Percentiles rank a stretch among this genome's conserved stretches.
Evolutionary conservation across 2,797 vertebrate species (phyloP).

Genomic region (Momotus momota): DNA sequence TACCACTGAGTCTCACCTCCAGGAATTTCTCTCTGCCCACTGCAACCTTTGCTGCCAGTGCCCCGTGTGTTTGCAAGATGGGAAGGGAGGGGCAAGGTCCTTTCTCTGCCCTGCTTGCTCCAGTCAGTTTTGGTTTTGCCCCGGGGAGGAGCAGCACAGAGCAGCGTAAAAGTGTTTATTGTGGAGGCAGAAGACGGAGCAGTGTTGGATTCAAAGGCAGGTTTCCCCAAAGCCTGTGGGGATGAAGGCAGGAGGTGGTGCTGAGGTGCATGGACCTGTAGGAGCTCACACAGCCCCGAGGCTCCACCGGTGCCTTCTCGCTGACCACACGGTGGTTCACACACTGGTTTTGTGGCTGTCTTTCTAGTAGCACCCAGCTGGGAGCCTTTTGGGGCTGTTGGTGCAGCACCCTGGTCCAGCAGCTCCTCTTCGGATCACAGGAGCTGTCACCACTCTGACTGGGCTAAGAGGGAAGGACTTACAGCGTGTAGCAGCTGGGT

Average conservation of each 20-base stretch:
- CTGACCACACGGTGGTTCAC: fast-evolving
- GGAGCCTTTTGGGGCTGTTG: fast-evolving
- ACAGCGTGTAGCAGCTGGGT: neutral
- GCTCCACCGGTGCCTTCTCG: neutral
- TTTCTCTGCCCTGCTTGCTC: neutral
- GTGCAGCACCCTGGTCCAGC: neutral
- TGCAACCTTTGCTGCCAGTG: neutral
- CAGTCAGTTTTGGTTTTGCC: neutral
- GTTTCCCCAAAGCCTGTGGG: neutral
- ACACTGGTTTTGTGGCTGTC: fast-evolving
- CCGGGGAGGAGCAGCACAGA: neutral
- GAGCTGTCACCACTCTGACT: neutral
- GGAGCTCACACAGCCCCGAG: neutral
- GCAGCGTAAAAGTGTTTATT: neutral
- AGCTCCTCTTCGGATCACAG: neutral
- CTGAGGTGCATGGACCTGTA: neutral
- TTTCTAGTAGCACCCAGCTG: neutral
- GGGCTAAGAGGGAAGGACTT: neutral
- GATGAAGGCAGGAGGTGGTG: neutral
- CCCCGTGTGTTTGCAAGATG: neutral
- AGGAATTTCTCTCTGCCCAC: neutral
- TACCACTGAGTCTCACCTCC: neutral
- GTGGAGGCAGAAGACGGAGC: neutral
- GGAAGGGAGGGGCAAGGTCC: neutral
- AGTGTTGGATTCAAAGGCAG: fast-evolving